These are phyloP conservation scores for Nemurella pictetii DNA, from an alignment of 2,888 invertebrate genomes.

Conservation along the genomic window DNA sequence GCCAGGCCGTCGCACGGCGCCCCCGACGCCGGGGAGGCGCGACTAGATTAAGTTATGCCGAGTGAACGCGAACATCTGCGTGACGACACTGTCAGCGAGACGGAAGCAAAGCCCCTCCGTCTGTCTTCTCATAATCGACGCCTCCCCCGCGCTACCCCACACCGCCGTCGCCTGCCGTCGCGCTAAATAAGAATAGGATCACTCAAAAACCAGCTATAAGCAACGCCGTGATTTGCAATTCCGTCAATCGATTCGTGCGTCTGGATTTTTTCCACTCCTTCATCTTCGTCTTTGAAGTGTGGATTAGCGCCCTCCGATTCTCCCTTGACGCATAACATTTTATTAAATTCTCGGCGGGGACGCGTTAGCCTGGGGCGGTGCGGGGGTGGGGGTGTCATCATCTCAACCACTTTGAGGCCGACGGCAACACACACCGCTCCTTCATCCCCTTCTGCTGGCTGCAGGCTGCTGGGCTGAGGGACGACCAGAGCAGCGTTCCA, in stretches of 20 bases:
- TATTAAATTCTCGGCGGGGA: background rate
- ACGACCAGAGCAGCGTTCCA: no score
- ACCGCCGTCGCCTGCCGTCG: no score
- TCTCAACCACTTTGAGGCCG: no score
- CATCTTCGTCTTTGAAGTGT: background rate
- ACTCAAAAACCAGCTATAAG: background rate
- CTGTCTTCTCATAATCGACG: no score
- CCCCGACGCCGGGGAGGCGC: background rate
- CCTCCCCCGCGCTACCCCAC: no score
- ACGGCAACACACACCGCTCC: no score
- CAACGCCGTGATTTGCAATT: background rate
- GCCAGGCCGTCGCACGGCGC: background rate
- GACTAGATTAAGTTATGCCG: background rate
- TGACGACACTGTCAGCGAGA: background rate
- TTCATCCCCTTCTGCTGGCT: no score
- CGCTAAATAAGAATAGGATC: background rate
- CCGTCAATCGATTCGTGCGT: background rate
- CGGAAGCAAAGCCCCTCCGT: no score
- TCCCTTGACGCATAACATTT: background rate
- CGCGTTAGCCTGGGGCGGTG: background rate
- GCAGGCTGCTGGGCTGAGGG: no score
- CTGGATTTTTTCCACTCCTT: background rate
- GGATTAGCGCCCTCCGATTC: background rate
- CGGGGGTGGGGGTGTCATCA: background rate
- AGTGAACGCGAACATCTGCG: background rate